phyloP scores from a whole-genome alignment of 2,113 vertebrate genomes.

The Atherinomorus stipes region DNA sequence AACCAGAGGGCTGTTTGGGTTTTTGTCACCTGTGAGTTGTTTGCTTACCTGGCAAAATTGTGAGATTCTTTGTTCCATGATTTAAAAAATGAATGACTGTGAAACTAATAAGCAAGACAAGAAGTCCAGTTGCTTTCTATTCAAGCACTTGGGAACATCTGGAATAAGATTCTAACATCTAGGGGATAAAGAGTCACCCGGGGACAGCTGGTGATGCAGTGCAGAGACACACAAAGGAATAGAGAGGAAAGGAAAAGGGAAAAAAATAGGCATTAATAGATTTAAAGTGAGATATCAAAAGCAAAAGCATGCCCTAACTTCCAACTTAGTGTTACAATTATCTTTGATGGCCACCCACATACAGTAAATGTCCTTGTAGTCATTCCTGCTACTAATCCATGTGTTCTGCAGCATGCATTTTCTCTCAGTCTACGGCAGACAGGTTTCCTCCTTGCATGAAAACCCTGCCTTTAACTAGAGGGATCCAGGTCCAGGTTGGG shows the following conservation, averaged over 20 bases:
- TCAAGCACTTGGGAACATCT: background rate
- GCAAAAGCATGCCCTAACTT: background rate
- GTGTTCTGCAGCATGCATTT: slow-evolving; percentile 5
- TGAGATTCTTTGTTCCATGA: too few relatives aligned
- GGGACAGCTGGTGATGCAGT: background rate
- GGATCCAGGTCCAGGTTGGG: slow-evolving; percentile 43
- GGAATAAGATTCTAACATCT: background rate
- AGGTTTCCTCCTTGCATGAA: slow-evolving; percentile 42
- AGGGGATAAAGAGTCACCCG: background rate
- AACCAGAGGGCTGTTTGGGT: too few relatives aligned
- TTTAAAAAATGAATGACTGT: too few relatives aligned
- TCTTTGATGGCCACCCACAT: slow-evolving; percentile 10
- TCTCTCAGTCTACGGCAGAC: slow-evolving; percentile 16
- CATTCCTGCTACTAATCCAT: background rate
- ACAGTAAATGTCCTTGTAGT: background rate
- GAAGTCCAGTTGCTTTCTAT: too few relatives aligned
- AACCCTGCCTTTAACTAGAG: slow-evolving; percentile 42
- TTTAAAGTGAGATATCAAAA: background rate
- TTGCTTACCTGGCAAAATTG: too few relatives aligned
- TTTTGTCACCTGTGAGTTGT: too few relatives aligned
- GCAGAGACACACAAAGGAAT: background rate
- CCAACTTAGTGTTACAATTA: background rate
- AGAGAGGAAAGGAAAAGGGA: background rate
- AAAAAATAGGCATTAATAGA: background rate
- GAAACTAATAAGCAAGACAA: too few relatives aligned